These are phyloP conservation scores for Dendrophyllia cribrosa DNA, from an alignment of 64 coral and sea anemone species.

Conservation along the genomic window DNA sequence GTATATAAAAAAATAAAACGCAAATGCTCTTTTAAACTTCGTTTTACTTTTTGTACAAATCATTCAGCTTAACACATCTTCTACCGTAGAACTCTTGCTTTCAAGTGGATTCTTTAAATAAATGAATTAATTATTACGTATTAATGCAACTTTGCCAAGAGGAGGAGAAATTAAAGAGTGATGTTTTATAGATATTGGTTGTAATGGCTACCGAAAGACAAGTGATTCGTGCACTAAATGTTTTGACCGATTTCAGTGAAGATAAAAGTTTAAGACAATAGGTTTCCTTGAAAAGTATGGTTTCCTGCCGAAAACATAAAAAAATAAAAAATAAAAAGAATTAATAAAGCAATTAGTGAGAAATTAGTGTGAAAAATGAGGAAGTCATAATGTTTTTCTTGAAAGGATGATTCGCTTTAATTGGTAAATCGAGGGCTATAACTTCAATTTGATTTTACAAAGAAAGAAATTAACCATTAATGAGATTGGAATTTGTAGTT, in stretches of 20 bases:
- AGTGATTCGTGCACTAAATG: slow-evolving; percentile 7
- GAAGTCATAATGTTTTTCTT: background rate
- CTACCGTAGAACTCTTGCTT: background rate
- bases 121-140: slow-evolving; percentile 40
- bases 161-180: slow-evolving; percentile 7
- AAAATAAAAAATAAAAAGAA: background rate
- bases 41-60: background rate
- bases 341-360: background rate
- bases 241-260: background rate
- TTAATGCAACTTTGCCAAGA: slow-evolving; percentile 9
- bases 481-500: slow-evolving; percentile 48
- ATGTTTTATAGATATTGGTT: slow-evolving; percentile 22
- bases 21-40: too few species aligned
- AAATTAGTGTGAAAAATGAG: background rate
- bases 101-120: slow-evolving; percentile 38
- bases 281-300: background rate
- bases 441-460: slow-evolving; percentile 14
- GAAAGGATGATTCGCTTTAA: slow-evolving; percentile 31
- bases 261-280: slow-evolving; percentile 9
- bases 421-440: slow-evolving; percentile 23
- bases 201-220: background rate
- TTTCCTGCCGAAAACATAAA: background rate
- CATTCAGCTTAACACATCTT: background rate
- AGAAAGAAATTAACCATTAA: slow-evolving; percentile 42
- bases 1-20: too few species aligned